These are phyloP conservation scores for Hyperopisus bebe DNA, from an alignment of 2,113 vertebrate species.

Conservation along the genomic window DNA sequence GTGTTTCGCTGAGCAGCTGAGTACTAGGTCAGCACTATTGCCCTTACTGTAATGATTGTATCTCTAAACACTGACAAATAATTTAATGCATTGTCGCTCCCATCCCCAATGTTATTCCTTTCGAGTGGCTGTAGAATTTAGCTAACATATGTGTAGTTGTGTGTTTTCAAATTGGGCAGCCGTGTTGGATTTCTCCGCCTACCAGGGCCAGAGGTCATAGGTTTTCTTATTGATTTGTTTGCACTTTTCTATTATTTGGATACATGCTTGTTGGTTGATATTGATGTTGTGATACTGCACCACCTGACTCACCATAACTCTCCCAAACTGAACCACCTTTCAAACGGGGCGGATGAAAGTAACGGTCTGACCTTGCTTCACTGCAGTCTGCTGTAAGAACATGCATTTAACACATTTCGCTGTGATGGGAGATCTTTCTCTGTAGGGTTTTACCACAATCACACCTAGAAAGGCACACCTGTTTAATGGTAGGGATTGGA, in stretches of 20 bases:
- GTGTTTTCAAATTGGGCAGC: slow-evolving; percentile 15
- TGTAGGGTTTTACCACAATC: background rate
- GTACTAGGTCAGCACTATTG: slow-evolving; percentile 18
- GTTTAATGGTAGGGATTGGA: background rate
- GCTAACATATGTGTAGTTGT: slow-evolving; percentile 26
- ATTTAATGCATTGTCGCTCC: slow-evolving; percentile 22
- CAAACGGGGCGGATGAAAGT: background rate
- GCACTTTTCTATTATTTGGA: background rate
- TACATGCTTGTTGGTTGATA: background rate
- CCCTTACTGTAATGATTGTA: slow-evolving; percentile 13
- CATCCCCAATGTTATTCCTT: slow-evolving; percentile 1
- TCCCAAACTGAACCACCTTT: background rate
- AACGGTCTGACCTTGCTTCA: background rate
- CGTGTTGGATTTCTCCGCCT: background rate
- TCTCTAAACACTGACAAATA: slow-evolving; percentile 24
- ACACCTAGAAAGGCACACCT: background rate
- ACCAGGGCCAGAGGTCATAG: background rate
- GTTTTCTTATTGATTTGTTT: background rate
- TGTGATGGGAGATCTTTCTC: background rate
- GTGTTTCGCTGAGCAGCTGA: slow-evolving; percentile 9
- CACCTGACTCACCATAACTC: background rate
- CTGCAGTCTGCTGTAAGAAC: background rate
- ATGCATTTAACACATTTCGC: background rate
- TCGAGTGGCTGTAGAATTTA: slow-evolving; percentile 25
- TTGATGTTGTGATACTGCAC: background rate